phyloP scores from a whole-genome alignment of 2,113 vertebrate species.

The Ameiurus melas region DNA sequence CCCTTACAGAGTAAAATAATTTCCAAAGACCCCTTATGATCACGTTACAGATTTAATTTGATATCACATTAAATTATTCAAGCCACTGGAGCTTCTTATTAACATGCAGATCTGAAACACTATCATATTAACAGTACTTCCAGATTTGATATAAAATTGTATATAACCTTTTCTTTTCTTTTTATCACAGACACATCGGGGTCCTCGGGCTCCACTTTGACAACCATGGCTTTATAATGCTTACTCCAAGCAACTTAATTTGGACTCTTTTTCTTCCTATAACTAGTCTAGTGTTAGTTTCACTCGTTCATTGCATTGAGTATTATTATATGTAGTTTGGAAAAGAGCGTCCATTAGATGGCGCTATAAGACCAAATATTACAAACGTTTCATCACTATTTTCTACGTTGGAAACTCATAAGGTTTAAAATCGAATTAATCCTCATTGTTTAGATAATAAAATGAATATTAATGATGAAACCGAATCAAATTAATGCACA shows the following conservation, averaged over 20 bases:
- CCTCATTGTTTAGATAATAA: background rate
- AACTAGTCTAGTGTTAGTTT: background rate
- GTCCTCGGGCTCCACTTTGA: background rate
- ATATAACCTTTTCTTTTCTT: background rate
- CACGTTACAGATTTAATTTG: background rate
- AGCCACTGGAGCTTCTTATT: background rate
- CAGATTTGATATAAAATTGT: background rate
- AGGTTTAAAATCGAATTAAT: background rate
- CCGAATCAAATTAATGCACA: background rate
- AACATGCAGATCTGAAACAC: background rate
- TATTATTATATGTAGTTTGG: background rate
- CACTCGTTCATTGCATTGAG: background rate
- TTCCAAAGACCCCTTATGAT: background rate
- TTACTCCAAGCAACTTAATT: background rate
- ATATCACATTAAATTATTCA: background rate
- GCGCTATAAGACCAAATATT: slow-evolving; percentile 38
- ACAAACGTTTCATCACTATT: background rate
- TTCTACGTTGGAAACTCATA: background rate
- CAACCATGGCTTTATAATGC: background rate
- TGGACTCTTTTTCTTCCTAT: background rate
- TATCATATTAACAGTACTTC: background rate
- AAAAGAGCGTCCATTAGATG: slow-evolving; percentile 57
- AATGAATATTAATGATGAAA: background rate
- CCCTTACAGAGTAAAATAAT: background rate
- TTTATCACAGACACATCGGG: background rate